Percentiles rank a stretch among this genome's conserved stretches.
phyloP scores from a whole-genome alignment of 2,113 vertebrate genomes.

The Empidonax alnorum region DNA sequence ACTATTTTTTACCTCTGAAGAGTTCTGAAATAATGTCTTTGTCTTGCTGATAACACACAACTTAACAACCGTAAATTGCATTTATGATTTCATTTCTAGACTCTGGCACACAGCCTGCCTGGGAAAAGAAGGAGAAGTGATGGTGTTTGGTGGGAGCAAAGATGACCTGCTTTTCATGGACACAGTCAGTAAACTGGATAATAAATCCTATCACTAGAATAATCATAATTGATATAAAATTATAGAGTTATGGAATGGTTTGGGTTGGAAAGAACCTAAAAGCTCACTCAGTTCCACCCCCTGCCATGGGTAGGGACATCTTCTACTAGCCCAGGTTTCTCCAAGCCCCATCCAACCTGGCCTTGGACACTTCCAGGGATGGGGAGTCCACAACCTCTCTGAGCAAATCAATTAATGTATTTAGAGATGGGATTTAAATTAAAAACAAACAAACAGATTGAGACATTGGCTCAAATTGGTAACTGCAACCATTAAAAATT shows the following conservation, averaged over 20 bases:
- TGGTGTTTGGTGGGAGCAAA: constrained; percentile 96
- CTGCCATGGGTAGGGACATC: neutral
- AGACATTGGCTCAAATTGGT: neutral
- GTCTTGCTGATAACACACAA: neutral
- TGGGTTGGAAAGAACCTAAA: neutral
- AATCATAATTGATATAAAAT: neutral
- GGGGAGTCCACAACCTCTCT: neutral
- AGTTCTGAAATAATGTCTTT: neutral
- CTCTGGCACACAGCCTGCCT: constrained; percentile 93
- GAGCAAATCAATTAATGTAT: neutral
- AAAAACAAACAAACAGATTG: neutral
- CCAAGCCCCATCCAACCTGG: neutral
- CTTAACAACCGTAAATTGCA: neutral
- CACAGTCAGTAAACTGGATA: constrained; percentile 80
- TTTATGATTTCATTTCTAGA: constrained; percentile 59
- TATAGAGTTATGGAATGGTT: neutral
- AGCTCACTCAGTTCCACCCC: neutral
- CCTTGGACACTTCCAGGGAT: neutral
- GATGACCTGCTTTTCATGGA: constrained; percentile 92
- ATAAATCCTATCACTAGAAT: neutral
- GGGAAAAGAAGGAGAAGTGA: constrained; percentile 89
- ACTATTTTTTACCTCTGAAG: neutral
- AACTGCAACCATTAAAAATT: neutral
- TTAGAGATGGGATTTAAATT: neutral
- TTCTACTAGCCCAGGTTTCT: neutral